Percentiles rank a stretch among this genome's conserved stretches.
Conservation (phyloP, 2,888 invertebrate genomes). For the Julus scandinavius region DNA sequence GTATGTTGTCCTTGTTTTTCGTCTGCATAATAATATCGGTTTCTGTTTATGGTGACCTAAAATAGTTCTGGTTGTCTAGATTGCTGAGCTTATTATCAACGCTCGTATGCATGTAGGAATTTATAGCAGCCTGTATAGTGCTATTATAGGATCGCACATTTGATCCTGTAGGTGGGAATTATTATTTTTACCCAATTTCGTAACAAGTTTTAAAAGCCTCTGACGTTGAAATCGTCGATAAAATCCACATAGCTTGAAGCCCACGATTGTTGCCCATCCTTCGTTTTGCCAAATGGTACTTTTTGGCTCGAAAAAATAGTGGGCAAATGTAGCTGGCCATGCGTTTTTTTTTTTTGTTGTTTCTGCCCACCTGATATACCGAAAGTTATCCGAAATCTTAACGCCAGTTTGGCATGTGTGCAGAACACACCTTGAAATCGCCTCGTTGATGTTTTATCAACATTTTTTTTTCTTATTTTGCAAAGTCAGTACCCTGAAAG, state of each 20-base stretch:
- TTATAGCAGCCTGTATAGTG: neutral
- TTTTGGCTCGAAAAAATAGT: neutral
- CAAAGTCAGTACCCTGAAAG: slow-evolving; percentile 19
- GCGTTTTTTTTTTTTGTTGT: neutral
- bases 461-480: neutral
- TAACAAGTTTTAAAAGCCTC: neutral
- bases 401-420: neutral
- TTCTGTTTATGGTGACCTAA: neutral
- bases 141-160: neutral
- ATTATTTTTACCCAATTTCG: neutral
- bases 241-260: neutral
- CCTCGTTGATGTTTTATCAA: neutral
- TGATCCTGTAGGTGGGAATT: neutral
- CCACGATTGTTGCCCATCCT: slow-evolving; percentile 22
- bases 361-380: neutral
- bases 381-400: neutral
- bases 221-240: slow-evolving; percentile 2
- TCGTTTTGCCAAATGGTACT: neutral
- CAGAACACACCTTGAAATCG: neutral
- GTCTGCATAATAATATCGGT: neutral
- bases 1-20: neutral
- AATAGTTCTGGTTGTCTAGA: neutral
- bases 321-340: slow-evolving; percentile 5
- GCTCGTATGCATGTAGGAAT: neutral
- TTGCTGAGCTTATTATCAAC: neutral